Evolutionary conservation across 2,113 vertebrate species (phyloP).

Genomic region (Psittacara wagleri): DNA sequence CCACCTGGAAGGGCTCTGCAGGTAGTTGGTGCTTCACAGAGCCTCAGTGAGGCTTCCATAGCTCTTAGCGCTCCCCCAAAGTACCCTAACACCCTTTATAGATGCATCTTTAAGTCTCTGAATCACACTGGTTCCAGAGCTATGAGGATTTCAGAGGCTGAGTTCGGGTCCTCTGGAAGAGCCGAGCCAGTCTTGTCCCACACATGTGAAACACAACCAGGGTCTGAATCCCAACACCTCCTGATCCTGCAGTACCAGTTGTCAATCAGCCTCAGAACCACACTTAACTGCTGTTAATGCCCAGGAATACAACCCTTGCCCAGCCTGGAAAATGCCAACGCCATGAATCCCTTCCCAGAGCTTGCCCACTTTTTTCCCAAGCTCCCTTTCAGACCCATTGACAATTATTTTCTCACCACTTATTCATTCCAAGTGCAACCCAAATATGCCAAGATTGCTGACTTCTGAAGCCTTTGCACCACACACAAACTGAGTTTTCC

Average conservation of each 20-base stretch:
- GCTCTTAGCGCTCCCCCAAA: background rate
- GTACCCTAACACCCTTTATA: too few relatives aligned
- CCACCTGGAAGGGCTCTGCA: background rate
- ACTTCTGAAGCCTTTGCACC: background rate
- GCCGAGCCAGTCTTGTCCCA: background rate
- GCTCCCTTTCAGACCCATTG: background rate
- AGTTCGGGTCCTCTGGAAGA: background rate
- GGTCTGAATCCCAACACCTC: background rate
- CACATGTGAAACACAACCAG: background rate
- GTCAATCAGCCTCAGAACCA: background rate
- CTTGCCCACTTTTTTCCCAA: background rate
- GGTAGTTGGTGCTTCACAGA: background rate
- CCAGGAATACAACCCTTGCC: background rate
- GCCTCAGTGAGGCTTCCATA: background rate
- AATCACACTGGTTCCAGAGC: background rate
- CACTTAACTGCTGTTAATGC: background rate
- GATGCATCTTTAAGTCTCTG: background rate
- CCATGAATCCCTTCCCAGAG: background rate
- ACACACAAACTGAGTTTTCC: background rate
- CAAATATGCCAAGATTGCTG: background rate
- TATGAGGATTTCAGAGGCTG: background rate
- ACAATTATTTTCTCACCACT: background rate
- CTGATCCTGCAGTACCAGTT: accelerated
- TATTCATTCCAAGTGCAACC: background rate
- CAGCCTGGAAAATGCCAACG: background rate